These are phyloP conservation scores for Platyrinchus mystaceus DNA, from an alignment of 2,797 vertebrate genomes.

Conservation along the genomic window DNA sequence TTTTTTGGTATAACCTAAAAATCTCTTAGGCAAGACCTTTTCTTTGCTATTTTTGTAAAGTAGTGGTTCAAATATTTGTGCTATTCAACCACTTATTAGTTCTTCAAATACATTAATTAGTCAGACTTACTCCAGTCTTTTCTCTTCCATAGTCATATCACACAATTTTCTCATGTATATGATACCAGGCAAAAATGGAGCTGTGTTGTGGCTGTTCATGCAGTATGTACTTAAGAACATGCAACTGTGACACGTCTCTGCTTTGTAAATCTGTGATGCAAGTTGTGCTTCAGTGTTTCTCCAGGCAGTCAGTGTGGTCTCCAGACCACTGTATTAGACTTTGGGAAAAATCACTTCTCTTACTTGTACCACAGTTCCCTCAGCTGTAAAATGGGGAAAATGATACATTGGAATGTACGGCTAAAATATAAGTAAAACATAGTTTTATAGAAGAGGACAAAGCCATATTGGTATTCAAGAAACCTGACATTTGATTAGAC, in stretches of 20 bases:
- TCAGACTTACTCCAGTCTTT: background rate
- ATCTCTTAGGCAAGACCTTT: background rate
- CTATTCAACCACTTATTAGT: background rate
- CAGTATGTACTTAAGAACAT: background rate
- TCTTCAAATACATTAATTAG: background rate
- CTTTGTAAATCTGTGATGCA: background rate
- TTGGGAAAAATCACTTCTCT: background rate
- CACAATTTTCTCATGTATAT: background rate
- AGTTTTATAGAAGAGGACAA: background rate
- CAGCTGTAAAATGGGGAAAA: background rate
- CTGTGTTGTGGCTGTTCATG: background rate
- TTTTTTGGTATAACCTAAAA: background rate
- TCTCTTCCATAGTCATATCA: background rate
- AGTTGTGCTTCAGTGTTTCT: background rate
- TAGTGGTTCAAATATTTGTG: background rate
- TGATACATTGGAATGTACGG: background rate
- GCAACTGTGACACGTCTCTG: accelerated
- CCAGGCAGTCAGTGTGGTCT: background rate
- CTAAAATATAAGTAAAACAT: background rate
- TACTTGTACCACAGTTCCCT: background rate
- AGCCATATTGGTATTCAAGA: background rate
- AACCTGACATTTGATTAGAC: background rate
- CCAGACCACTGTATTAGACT: background rate
- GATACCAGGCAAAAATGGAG: background rate
- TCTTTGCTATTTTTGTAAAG: background rate